Conservation (phyloP, 2,797 vertebrate species). For the Lepilemur septentrionalis region DNA sequence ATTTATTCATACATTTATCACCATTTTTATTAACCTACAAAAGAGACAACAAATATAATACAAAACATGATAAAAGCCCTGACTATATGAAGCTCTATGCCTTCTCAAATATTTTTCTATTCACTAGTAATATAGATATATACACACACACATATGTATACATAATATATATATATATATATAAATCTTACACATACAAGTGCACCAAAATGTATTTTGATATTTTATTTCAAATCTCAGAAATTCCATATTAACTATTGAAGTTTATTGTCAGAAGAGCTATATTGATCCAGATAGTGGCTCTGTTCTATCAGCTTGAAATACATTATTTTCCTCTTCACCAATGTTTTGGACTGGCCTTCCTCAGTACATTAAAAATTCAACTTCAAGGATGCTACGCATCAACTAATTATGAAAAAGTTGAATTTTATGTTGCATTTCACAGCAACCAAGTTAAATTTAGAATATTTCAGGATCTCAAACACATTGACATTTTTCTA, state of each 20-base stretch:
- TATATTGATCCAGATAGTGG: neutral
- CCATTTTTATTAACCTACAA: neutral
- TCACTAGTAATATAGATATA: neutral
- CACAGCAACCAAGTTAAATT: neutral
- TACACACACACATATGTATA: neutral
- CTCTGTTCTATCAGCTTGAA: neutral
- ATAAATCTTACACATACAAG: neutral
- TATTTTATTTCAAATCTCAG: neutral
- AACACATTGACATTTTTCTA: neutral
- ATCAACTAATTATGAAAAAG: neutral
- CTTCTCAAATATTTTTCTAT: neutral
- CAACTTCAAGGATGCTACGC: neutral
- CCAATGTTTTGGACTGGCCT: neutral
- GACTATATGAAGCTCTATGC: neutral
- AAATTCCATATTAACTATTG: neutral
- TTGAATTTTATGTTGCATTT: neutral
- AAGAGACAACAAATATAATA: neutral
- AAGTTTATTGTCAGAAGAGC: neutral
- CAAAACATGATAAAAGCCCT: neutral
- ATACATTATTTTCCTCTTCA: neutral
- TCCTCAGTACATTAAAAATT: neutral
- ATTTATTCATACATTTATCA: neutral
- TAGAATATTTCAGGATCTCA: neutral
- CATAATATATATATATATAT: too few relatives aligned
- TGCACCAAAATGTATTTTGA: neutral